Percentiles rank a stretch among this genome's conserved stretches.
These are phyloP conservation scores for Sepiola atlantica DNA, from an alignment of 2,888 invertebrate species.

Conservation along the genomic window DNA sequence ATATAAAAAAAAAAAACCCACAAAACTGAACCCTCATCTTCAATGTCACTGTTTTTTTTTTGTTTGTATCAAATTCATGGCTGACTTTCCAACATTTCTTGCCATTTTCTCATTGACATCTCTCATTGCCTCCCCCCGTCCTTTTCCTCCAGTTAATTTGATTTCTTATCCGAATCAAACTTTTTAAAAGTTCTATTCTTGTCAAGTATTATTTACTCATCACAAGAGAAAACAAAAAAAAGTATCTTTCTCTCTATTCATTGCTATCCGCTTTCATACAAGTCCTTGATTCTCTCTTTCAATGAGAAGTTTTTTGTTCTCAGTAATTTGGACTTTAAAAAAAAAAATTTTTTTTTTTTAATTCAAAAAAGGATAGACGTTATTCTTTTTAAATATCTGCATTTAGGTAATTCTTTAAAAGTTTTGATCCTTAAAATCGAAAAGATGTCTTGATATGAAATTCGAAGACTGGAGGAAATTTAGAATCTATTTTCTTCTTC, in stretches of 20 bases:
- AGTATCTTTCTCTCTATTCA: not conserved
- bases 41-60: not conserved
- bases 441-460: not conserved
- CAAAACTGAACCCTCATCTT: not conserved
- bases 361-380: not conserved
- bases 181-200: not conserved
- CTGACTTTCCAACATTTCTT: not conserved
- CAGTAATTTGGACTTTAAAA: not conserved
- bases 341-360: too few relatives aligned
- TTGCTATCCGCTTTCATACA: not conserved
- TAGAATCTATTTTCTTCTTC: not conserved
- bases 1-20: not conserved
- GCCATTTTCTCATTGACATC: not conserved
- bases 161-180: not conserved
- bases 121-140: not conserved
- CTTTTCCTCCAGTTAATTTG: not conserved
- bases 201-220: not conserved
- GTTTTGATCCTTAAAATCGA: not conserved
- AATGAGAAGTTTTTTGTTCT: not conserved
- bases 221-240: not conserved
- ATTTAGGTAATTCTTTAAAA: not conserved
- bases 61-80: not conserved
- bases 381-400: not conserved
- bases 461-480: not conserved
- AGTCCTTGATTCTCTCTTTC: not conserved